phyloP scores from a whole-genome alignment of 1,140 invertebrate genomes.

The Hylaeus volcanicus region DNA sequence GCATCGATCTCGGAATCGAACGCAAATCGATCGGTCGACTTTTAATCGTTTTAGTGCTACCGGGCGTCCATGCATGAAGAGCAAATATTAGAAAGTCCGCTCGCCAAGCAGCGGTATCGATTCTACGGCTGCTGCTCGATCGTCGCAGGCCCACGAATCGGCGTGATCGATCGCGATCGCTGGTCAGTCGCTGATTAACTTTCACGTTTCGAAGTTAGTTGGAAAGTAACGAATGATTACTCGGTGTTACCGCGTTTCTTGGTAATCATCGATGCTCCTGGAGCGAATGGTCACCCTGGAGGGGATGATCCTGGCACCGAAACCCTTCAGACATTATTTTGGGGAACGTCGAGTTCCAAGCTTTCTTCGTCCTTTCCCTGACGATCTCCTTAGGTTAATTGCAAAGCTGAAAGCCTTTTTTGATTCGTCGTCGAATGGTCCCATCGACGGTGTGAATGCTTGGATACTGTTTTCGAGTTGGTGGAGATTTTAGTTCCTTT shows the following conservation, averaged over 20 bases:
- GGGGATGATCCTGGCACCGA: not conserved
- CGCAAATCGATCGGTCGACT: slow-evolving; percentile 19
- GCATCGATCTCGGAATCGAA: slow-evolving; percentile 2
- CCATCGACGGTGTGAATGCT: not conserved
- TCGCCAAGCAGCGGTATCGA: not conserved
- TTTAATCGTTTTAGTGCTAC: slow-evolving; percentile 37
- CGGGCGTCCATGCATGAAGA: slow-evolving; percentile 28
- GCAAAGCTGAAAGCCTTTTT: not conserved
- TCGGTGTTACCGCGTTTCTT: slow-evolving; percentile 1
- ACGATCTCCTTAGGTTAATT: slow-evolving; percentile 20
- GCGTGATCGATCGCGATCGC: slow-evolving; percentile 13
- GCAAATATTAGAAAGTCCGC: slow-evolving; percentile 42
- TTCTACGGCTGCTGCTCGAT: not conserved
- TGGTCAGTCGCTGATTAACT: slow-evolving; percentile 34
- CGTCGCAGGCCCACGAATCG: slow-evolving; percentile 6
- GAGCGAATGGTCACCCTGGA: slow-evolving; percentile 4
- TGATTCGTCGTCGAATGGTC: too few relatives aligned
- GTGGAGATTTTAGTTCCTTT: too few relatives aligned
- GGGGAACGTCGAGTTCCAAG: not conserved
- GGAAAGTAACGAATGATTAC: slow-evolving; percentile 38
- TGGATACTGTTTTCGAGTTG: too few relatives aligned
- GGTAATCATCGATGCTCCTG: slow-evolving; percentile 1
- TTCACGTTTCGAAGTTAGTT: slow-evolving; percentile 31
- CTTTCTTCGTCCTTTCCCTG: not conserved
- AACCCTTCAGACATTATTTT: not conserved